Percentiles rank a stretch among this genome's conserved stretches.
Conservation (phyloP, 1,140 invertebrate genomes). For the Caenorhabditis brenneri region DNA sequence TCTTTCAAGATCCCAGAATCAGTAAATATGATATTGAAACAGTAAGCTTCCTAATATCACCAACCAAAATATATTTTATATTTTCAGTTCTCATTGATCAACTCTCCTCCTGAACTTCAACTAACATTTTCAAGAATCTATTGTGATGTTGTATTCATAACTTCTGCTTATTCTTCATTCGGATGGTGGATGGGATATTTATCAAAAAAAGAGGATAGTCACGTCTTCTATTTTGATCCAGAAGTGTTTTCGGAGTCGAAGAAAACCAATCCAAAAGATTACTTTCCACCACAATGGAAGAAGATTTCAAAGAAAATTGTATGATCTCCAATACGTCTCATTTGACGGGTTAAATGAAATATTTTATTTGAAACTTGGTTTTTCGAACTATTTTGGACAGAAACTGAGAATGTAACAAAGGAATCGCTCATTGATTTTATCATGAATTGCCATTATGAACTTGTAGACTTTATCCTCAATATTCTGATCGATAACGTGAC, state of each 20-base stretch:
- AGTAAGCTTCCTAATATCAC: not conserved
- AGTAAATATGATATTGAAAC: not conserved
- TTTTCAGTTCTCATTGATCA: conserved; percentile 24
- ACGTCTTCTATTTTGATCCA: conserved; percentile 9
- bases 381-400: not conserved
- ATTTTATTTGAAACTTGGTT: too few species aligned
- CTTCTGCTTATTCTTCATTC: not conserved
- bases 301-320: not conserved
- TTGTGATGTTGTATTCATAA: conserved; percentile 3
- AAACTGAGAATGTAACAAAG: not conserved
- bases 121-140: not conserved
- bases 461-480: not conserved
- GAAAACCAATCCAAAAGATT: not conserved
- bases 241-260: not conserved
- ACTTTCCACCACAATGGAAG: not conserved
- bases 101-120: conserved; percentile 16
- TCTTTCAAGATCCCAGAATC: not conserved
- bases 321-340: conserved; percentile 4
- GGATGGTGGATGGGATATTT: conserved; percentile 34
- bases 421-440: not conserved
- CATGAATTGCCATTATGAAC: not conserved
- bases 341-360: not conserved
- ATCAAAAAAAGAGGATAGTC: not conserved
- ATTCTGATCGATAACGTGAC: not conserved
- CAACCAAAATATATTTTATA: not conserved